A percentile compares a stretch with the other conserved stretches of the same genome.
Conservation (phyloP, 2,888 invertebrate genomes). For the Cataglyphis albicans region DNA sequence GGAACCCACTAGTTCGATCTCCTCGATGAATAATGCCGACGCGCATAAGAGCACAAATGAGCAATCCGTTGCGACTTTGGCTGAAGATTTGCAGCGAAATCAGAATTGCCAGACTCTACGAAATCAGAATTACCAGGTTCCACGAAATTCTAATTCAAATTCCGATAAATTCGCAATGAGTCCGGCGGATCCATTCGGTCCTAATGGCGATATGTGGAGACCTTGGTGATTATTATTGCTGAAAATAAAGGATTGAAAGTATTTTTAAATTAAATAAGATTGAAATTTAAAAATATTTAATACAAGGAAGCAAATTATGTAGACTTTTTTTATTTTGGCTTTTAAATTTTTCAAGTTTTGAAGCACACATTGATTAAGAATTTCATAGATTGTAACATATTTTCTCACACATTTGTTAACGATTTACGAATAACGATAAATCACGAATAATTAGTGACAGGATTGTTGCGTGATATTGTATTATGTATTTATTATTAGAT, state of each 20-base stretch:
- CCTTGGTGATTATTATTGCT: conserved; percentile 86
- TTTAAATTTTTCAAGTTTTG: neutral
- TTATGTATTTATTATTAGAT: conserved; percentile 21
- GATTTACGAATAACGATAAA: neutral
- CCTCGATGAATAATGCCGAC: conserved; percentile 66
- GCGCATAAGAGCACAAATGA: conserved; percentile 68
- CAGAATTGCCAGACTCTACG: conserved; percentile 62
- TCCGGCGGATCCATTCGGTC: conserved; percentile 76
- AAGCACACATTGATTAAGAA: neutral
- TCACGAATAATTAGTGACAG: neutral
- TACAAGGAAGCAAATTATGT: neutral
- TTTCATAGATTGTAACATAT: conserved; percentile 20
- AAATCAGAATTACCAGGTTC: conserved; percentile 63
- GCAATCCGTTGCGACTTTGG: conserved; percentile 58
- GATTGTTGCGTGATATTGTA: conserved; percentile 14
- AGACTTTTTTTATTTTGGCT: neutral
- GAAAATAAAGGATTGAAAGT: neutral
- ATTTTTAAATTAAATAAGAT: neutral
- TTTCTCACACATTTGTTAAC: neutral
- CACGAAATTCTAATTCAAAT: conserved; percentile 68
- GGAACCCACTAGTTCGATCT: conserved; percentile 79
- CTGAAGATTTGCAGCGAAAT: conserved; percentile 76
- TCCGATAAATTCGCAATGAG: conserved; percentile 64
- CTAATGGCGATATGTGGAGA: conserved; percentile 88
- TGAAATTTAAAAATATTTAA: neutral